Evolutionary conservation across 2,797 vertebrate genomes (phyloP).

Genomic region (Fistularia tabacaria): DNA sequence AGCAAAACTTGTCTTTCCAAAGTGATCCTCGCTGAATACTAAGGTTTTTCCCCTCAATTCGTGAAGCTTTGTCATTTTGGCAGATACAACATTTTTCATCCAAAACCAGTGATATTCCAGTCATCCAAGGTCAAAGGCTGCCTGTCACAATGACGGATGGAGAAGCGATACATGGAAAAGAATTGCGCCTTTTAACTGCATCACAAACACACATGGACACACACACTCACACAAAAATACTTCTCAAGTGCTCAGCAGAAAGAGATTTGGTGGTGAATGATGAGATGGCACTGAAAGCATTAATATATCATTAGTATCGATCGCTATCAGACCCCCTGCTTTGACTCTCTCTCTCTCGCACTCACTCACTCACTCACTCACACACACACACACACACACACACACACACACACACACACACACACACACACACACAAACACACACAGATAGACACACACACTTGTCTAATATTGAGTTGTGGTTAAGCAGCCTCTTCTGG

Average conservation of each 20-base stretch:
- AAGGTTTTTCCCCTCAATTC: neutral
- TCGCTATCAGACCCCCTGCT: slow-evolving; percentile 71
- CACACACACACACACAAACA: slow-evolving; percentile 16
- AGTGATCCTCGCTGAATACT: no score
- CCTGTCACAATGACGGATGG: slow-evolving; percentile 65
- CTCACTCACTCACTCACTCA: slow-evolving; percentile 25
- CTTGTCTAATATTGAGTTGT: slow-evolving; percentile 60
- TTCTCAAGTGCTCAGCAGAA: slow-evolving; percentile 36
- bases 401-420: slow-evolving; percentile 33
- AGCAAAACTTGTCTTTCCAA: no score
- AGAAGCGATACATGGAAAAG: slow-evolving; percentile 52
- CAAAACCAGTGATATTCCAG: slow-evolving; percentile 32
- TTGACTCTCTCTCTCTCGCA: slow-evolving; percentile 29
- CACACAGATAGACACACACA: slow-evolving; percentile 24
- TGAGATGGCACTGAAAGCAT: slow-evolving; percentile 82
- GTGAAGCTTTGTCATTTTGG: slow-evolving; percentile 1
- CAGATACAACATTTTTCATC: slow-evolving; percentile 30
- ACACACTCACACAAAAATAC: slow-evolving; percentile 19
- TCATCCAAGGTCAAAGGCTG: slow-evolving; percentile 50
- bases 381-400: slow-evolving; percentile 22
- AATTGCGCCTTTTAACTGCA: slow-evolving; percentile 38
- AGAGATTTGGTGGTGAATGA: slow-evolving; percentile 71
- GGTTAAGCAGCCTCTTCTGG: slow-evolving; percentile 54
- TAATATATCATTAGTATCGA: slow-evolving; percentile 95
- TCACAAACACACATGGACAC: slow-evolving; percentile 14